Conservation (phyloP, 2,797 vertebrate species). For the Choloepus didactylus region DNA sequence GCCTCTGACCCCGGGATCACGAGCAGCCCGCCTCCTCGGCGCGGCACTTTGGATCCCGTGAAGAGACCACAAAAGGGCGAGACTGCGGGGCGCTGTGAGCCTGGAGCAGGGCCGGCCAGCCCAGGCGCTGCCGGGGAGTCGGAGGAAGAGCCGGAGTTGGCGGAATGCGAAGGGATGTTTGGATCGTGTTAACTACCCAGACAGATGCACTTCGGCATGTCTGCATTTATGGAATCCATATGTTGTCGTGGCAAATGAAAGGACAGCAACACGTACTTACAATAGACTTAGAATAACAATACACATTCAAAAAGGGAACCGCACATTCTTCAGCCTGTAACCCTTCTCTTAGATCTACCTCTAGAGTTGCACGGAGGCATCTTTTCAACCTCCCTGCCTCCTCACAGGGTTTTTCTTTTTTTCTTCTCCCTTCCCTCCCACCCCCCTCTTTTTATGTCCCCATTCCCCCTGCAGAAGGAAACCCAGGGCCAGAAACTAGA, state of each 20-base stretch:
- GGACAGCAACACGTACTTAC: slow-evolving; percentile 84
- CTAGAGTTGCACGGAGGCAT: slow-evolving; percentile 63
- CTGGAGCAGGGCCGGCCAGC: slow-evolving; percentile 69
- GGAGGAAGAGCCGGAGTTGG: slow-evolving; percentile 74
- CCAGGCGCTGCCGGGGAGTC: slow-evolving; percentile 70
- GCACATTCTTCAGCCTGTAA: slow-evolving; percentile 74
- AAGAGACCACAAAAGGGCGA: slow-evolving; percentile 70
- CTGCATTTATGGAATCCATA: slow-evolving; percentile 89
- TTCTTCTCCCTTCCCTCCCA: background rate
- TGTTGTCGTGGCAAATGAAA: slow-evolving; percentile 88
- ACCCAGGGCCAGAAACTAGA: slow-evolving; percentile 68
- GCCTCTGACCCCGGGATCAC: slow-evolving; percentile 67
- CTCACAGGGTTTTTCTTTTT: slow-evolving; percentile 38
- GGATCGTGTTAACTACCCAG: slow-evolving; percentile 89
- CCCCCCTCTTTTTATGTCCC: slow-evolving; percentile 9
- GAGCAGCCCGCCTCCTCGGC: slow-evolving; percentile 69
- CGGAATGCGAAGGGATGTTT: slow-evolving; percentile 85
- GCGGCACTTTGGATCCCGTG: slow-evolving; percentile 75
- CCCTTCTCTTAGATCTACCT: slow-evolving; percentile 65
- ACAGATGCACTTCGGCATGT: slow-evolving; percentile 89
- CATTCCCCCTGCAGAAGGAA: slow-evolving; percentile 54
- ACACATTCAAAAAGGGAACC: slow-evolving; percentile 68
- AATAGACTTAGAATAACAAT: slow-evolving; percentile 82
- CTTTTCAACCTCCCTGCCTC: slow-evolving; percentile 76
- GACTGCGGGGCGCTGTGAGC: slow-evolving; percentile 70